Conservation (phyloP, 2,888 invertebrate species). For the Abrostola tripartita region DNA sequence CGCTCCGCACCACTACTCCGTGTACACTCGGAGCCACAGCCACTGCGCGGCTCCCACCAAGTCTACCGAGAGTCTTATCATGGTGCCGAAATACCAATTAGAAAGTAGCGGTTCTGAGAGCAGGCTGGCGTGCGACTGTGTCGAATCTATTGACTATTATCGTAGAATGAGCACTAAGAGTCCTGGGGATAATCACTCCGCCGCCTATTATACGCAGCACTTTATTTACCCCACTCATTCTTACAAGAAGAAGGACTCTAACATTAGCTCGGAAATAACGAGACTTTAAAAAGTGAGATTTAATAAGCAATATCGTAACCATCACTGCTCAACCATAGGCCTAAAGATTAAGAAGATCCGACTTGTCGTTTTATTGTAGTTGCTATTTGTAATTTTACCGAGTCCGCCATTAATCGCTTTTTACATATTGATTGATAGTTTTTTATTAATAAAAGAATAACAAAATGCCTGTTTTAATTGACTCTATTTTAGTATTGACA, state of each 20-base stretch:
- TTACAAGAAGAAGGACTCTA: slow-evolving; percentile 85
- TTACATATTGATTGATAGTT: slow-evolving; percentile 63
- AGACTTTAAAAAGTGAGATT: slow-evolving; percentile 82
- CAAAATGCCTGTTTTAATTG: slow-evolving; percentile 4
- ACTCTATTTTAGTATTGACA: too few species aligned
- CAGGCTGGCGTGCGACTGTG: slow-evolving; percentile 92
- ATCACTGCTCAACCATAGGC: slow-evolving; percentile 66
- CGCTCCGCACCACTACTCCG: slow-evolving; percentile 81
- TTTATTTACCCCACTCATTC: slow-evolving; percentile 85
- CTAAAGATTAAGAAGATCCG: slow-evolving; percentile 43
- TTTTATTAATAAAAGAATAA: slow-evolving; percentile 62
- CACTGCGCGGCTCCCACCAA: slow-evolving; percentile 91
- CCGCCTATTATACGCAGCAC: slow-evolving; percentile 82
- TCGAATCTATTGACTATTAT: slow-evolving; percentile 84
- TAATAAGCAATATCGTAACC: slow-evolving; percentile 49
- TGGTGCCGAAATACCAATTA: slow-evolving; percentile 90
- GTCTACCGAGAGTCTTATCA: slow-evolving; percentile 93
- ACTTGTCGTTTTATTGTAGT: slow-evolving; percentile 30
- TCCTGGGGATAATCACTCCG: slow-evolving; percentile 72
- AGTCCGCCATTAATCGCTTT: slow-evolving; percentile 50
- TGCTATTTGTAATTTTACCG: slow-evolving; percentile 49
- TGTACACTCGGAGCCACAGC: slow-evolving; percentile 84
- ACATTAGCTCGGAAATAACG: slow-evolving; percentile 91
- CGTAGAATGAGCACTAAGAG: slow-evolving; percentile 75
- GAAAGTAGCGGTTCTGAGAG: slow-evolving; percentile 90